Conservation (phyloP, 2,113 vertebrate genomes). For the Anseranas semipalmata region DNA sequence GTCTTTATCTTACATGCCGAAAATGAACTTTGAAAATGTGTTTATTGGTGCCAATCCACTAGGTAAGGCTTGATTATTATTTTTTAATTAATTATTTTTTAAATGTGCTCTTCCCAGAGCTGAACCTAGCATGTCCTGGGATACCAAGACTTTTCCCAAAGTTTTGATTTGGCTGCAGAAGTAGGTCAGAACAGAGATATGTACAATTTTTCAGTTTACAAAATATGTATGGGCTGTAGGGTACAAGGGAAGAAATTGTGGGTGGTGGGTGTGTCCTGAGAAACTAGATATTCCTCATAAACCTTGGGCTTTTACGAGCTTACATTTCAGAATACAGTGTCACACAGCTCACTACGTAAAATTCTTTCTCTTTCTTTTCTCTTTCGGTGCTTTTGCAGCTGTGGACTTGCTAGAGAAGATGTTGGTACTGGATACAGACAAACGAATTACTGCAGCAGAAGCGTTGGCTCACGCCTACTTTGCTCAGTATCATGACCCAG, state of each 20-base stretch:
- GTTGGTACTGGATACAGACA: conserved; percentile 97
- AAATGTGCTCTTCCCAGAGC: not conserved
- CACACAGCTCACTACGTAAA: not conserved
- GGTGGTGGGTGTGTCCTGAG: not conserved
- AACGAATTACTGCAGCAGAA: conserved; percentile 92
- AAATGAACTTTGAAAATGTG: conserved; percentile 97
- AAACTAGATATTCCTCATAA: not conserved
- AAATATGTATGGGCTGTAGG: not conserved
- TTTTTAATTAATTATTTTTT: not conserved
- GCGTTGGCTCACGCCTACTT: conserved; percentile 94
- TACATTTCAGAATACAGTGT: fast-evolving
- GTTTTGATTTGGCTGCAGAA: not conserved
- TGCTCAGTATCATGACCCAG: conserved; percentile 94
- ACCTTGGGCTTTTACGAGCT: fast-evolving
- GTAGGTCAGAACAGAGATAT: not conserved
- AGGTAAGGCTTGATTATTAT: conserved; percentile 77
- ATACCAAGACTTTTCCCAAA: not conserved
- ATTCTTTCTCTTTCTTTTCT: not conserved
- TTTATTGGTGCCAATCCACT: conserved; percentile 97
- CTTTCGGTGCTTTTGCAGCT: conserved; percentile 72
- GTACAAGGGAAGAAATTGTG: not conserved
- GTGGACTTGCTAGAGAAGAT: conserved; percentile 98
- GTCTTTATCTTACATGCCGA: conserved; percentile 93
- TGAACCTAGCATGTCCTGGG: not conserved
- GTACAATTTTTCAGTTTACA: not conserved